Base-by-base conservation (phyloP, 2,797 vertebrate genomes). In the Molossus molossus region DNA sequence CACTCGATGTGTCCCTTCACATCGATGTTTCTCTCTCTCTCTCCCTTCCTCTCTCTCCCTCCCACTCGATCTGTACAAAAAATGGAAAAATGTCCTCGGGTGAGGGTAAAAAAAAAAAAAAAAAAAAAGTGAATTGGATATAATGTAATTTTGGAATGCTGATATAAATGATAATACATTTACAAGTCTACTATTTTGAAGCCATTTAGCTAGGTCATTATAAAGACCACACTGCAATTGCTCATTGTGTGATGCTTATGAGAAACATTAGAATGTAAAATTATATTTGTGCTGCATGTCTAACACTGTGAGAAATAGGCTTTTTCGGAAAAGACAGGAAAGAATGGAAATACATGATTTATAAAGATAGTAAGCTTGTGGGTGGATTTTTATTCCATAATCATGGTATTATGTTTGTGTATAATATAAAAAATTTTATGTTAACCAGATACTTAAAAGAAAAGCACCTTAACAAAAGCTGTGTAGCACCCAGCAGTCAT, bases 331-430 rank as follows among this genome's bases (percentile, higher is more conserved):
- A 96, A 97, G 95, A 96, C 94, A 97, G 96, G 95, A 97, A 97
- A 97, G 93, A 96, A 94, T 97, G 89, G 94, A 97, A 97, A 97
- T 96, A 97, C 95, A 95, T 93, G 91, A 95, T 96, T 94, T 96
- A 82, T 96, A 97, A 96, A 97, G 97, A 97, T 97, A 97, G 94
- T 87, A 97, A 95, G 94, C 76, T 94, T 94, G 96, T 97, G 94
- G 97, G 96, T 97, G 97, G 96, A 89, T 97, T 97, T 97, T 97
- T 96, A 97, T 97, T 97, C 94, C 96, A 97, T 97, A 97, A 97
- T 97, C 97, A 97, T 96, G 96, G 91, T 96, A 97, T 97, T 97
- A 96, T 96, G 91, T 97, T 97, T 95, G 97, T 96, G 90, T 95
- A 96, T 95, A 96, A 96, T 90, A 96, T 96, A 90, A 96, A 82